Conservation (phyloP, 2,888 invertebrate genomes). For the Tanytarsus gracilentus region DNA sequence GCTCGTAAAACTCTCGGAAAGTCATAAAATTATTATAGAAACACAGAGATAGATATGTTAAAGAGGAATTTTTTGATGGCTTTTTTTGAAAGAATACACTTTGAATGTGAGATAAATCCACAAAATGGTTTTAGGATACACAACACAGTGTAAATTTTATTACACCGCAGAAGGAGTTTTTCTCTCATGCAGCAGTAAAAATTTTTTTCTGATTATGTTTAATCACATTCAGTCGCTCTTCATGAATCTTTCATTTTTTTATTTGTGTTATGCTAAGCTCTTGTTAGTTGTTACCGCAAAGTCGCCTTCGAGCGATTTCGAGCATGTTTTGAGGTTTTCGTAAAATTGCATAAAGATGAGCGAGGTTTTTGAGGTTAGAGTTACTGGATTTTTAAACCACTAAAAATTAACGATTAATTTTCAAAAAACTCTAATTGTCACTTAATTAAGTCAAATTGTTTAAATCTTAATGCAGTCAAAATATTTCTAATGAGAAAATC, state of each 20-base stretch:
- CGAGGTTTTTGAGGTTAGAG: background rate
- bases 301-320: background rate
- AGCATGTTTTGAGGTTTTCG: background rate
- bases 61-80: conserved; percentile 22
- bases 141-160: background rate
- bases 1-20: conserved; percentile 1
- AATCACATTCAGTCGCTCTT: background rate
- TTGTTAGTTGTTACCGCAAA: background rate
- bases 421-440: too few species aligned
- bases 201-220: background rate
- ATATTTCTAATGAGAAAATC: too few species aligned
- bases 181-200: background rate
- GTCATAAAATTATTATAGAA: conserved; percentile 26
- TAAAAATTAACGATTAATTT: background rate
- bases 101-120: conserved; percentile 12
- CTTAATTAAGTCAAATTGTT: too few species aligned
- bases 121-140: conserved; percentile 1
- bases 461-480: too few species aligned
- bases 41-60: conserved; percentile 17
- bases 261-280: background rate
- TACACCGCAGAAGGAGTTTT: too few species aligned
- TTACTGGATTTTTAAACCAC: background rate
- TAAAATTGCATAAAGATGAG: background rate
- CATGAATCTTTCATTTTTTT: background rate
- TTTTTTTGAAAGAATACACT: background rate